phyloP scores from a whole-genome alignment of 2,797 vertebrate species.

The Lagocephalus sceleratus region DNA sequence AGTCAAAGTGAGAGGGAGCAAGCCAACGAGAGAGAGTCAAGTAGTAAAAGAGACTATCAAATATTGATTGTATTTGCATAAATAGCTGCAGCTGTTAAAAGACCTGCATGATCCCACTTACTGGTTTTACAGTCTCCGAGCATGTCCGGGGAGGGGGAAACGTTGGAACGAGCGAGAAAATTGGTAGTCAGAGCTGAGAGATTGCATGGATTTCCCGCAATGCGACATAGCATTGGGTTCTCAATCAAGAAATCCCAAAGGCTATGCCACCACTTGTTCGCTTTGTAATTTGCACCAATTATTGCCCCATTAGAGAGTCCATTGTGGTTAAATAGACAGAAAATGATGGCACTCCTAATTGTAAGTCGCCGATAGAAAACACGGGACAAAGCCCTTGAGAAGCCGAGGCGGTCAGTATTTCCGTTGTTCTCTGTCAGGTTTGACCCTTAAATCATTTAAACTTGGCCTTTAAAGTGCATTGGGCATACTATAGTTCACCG shows the following conservation, averaged over 20 bases:
- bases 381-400: constrained; percentile 39
- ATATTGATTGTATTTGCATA: constrained; percentile 74
- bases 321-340: constrained; percentile 30
- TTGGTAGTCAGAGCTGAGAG: constrained; percentile 44
- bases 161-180: constrained; percentile 35
- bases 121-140: constrained; percentile 32
- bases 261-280: constrained; percentile 37
- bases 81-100: constrained; percentile 65
- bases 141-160: constrained; percentile 17
- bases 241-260: constrained; percentile 53
- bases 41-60: constrained; percentile 43
- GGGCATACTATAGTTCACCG: constrained; percentile 4
- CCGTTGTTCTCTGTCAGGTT: constrained; percentile 10
- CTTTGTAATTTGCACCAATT: constrained; percentile 62
- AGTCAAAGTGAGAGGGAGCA: constrained; percentile 12
- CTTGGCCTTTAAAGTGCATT: constrained; percentile 24
- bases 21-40: constrained; percentile 11
- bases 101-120: constrained; percentile 50
- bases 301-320: constrained; percentile 43
- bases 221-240: constrained; percentile 53
- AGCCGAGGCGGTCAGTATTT: constrained; percentile 17
- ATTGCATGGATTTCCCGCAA: constrained; percentile 52
- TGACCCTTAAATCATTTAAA: constrained; percentile 31
- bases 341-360: constrained; percentile 45
- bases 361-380: constrained; percentile 41